Base-by-base conservation (phyloP, 2,113 vertebrate species). In the Lagenorhynchus albirostris region DNA sequence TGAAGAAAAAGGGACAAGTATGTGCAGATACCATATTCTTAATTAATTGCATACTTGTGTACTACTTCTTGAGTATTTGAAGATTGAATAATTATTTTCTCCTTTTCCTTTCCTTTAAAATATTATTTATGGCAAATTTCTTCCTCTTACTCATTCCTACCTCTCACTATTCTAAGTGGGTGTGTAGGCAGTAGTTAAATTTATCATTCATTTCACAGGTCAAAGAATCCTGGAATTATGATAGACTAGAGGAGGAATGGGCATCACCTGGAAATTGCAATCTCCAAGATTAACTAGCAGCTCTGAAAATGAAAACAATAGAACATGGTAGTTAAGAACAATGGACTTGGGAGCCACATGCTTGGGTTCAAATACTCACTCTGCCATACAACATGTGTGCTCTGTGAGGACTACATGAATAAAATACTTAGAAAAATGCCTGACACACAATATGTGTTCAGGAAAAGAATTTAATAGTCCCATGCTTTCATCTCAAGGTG, bases 111-210 rank as follows among this genome's bases (percentile, higher is more conserved):
- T 94, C 84, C 80, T 96, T 95, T 90, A 96, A 90, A 97, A 95
- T 89, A 83, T 47, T 95, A 84, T 84, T 91, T 97, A 94, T 63
- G 79, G 92, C 67, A 87, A 84, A 97, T 94, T 94, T 95, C 89
- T 88, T 91, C 95, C 62, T 93, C 92, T 96, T 96, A 85, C 77
- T 70, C 33, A 86, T 95, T 93, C 73, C 82, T 79, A 86, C 95
- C 67, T 95, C 67, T 96, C 91, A 86, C 91, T 97, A 87, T 92
- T 97, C 81, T 95, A 92, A 98, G 96, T 70, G 83, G 70, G n/a
- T 77, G 12, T 63, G 87, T 92, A 94, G 96, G 98, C 36, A 60
- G 96, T 60, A 91, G 87, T 95, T 97, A 96, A 96, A 94, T 95
- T 80, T 94, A 95, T 92, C 81, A 11, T 62, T 86, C 26, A 65